Evolutionary conservation across 1,140 invertebrate genomes (phyloP).

Genomic region (Vollenhovia emeryi): DNA sequence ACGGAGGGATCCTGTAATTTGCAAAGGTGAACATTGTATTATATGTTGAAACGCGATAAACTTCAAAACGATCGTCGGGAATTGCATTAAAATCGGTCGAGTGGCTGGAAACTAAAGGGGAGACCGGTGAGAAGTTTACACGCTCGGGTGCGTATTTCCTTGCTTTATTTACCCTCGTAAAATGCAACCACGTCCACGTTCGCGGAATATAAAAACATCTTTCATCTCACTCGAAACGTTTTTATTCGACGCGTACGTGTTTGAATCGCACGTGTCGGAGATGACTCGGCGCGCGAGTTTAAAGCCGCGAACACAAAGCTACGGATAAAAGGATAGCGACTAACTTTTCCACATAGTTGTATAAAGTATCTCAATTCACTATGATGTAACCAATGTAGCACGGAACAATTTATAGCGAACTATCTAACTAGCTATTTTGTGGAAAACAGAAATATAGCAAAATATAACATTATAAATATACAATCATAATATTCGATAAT

Average conservation of each 20-base stretch:
- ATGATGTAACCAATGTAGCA: neutral
- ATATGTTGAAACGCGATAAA: slow-evolving; percentile 22
- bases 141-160: slow-evolving; percentile 22
- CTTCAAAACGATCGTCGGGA: slow-evolving; percentile 25
- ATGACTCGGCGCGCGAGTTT: slow-evolving; percentile 40
- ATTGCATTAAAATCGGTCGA: slow-evolving; percentile 51
- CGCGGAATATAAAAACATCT: slow-evolving; percentile 52
- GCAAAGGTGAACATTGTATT: slow-evolving; percentile 2
- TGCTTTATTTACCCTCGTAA: slow-evolving; percentile 57
- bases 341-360: slow-evolving; percentile 26
- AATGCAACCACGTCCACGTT: slow-evolving; percentile 37
- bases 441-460: neutral
- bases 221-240: slow-evolving; percentile 49
- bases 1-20: neutral
- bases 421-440: neutral
- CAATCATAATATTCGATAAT: neutral
- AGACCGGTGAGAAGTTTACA: slow-evolving; percentile 42
- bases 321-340: slow-evolving; percentile 25
- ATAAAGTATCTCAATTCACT: slow-evolving; percentile 5
- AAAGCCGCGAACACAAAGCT: slow-evolving; percentile 16
- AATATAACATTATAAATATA: neutral
- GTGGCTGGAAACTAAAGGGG: slow-evolving; percentile 23
- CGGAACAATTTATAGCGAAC: neutral
- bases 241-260: slow-evolving; percentile 45
- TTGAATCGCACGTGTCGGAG: slow-evolving; percentile 38